These are phyloP conservation scores for Heliconius nattereri DNA, from an alignment of 1,140 invertebrate genomes.

Conservation along the genomic window DNA sequence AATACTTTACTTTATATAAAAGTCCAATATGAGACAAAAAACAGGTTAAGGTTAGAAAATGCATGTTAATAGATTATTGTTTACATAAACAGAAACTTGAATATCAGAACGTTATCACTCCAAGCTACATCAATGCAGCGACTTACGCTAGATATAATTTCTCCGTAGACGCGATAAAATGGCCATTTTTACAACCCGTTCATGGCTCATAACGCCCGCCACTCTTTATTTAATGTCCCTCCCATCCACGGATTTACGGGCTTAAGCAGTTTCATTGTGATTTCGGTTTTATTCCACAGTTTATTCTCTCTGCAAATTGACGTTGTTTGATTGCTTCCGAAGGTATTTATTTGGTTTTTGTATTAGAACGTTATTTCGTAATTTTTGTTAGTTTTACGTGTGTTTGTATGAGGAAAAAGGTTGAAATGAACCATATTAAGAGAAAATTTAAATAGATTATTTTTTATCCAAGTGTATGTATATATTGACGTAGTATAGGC, in stretches of 20 bases:
- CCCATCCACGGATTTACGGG: slow-evolving; percentile 47
- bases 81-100: background rate
- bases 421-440: background rate
- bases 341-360: slow-evolving; percentile 22
- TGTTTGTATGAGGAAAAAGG: background rate
- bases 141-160: slow-evolving; percentile 2
- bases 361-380: background rate
- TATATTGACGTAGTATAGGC: too few relatives aligned
- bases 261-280: slow-evolving; percentile 32
- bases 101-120: background rate
- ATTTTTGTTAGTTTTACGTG: background rate
- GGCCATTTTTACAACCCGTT: slow-evolving; percentile 59
- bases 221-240: slow-evolving; percentile 48
- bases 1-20: too few relatives aligned
- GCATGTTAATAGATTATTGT: background rate
- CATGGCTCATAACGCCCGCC: slow-evolving; percentile 51
- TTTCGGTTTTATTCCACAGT: slow-evolving; percentile 35
- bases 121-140: background rate
- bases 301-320: slow-evolving; percentile 19
- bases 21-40: too few relatives aligned
- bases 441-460: background rate
- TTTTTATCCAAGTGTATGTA: background rate
- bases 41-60: too few relatives aligned
- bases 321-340: slow-evolving; percentile 17
- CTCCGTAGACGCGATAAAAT: slow-evolving; percentile 41